phyloP scores from a whole-genome alignment of 2,797 vertebrate genomes.

The Fistularia tabacaria region DNA sequence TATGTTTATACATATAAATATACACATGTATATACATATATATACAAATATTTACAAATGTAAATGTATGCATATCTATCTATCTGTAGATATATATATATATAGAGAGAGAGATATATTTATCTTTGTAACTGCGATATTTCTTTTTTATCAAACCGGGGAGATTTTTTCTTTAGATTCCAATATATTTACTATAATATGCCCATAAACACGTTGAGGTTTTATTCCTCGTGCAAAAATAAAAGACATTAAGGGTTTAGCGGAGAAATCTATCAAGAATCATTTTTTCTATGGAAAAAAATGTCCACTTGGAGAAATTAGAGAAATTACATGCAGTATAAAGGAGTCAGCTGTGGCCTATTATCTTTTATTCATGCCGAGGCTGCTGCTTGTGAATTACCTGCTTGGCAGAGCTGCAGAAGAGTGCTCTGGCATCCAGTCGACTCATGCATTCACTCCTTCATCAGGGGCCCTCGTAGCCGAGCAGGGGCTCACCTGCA shows the following conservation, averaged over 20 bases:
- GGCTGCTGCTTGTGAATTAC: conserved; percentile 76
- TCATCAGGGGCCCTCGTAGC: conserved; percentile 67
- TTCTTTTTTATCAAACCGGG: no score
- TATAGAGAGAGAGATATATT: no score
- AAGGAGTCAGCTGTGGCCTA: conserved; percentile 72
- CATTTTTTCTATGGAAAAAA: conserved; percentile 39
- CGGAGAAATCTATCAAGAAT: conserved; percentile 40
- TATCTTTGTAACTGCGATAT: no score
- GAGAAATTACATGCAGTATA: conserved; percentile 67
- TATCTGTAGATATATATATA: no score
- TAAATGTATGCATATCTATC: no score
- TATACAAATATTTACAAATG: no score
- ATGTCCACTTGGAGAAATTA: conserved; percentile 63
- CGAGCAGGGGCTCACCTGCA: conserved; percentile 71
- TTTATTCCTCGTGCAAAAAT: conserved; percentile 6
- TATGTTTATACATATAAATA: no score
- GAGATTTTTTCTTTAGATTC: no score
- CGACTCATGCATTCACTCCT: conserved; percentile 62
- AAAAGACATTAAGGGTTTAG: conserved; percentile 37
- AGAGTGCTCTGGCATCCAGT: conserved; percentile 69
- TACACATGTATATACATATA: no score
- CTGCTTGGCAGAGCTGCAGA: conserved; percentile 76
- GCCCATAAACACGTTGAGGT: no score
- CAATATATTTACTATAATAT: no score
- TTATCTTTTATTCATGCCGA: conserved; percentile 77